These are phyloP conservation scores for Heteromormyrus szaboi DNA, from an alignment of 2,797 vertebrate genomes.

Conservation along the genomic window DNA sequence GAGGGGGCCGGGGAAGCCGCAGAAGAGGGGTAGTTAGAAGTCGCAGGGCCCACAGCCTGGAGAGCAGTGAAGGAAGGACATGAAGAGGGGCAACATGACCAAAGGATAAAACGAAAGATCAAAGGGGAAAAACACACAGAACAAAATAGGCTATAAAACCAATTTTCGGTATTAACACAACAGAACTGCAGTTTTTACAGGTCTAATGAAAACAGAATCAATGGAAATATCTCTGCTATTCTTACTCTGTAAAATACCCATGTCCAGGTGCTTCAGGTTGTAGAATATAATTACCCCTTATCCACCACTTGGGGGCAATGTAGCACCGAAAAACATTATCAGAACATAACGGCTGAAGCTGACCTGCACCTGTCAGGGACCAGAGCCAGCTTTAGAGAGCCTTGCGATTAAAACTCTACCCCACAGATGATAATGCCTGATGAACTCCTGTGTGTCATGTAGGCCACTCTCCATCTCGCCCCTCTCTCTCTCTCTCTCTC, in stretches of 20 bases:
- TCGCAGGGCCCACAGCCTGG: constrained; percentile 59
- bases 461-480: not conserved
- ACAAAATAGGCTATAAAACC: constrained; percentile 13
- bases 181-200: not conserved
- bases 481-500: not conserved
- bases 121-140: not conserved
- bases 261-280: not conserved
- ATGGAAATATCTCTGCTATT: not conserved
- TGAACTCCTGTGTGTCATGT: not conserved
- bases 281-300: not conserved
- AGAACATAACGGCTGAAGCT: not conserved
- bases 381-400: not conserved
- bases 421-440: not conserved
- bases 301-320: not conserved
- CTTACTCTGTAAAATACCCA: not conserved
- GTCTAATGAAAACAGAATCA: constrained; percentile 10
- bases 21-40: constrained; percentile 61
- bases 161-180: not conserved
- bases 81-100: not conserved
- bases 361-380: not conserved
- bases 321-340: not conserved
- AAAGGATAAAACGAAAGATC: not conserved
- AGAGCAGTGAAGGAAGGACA: not conserved
- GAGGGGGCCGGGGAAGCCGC: constrained; percentile 44
- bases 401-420: not conserved